These are phyloP conservation scores for Mercenaria mercenaria DNA, from an alignment of 1,140 invertebrate species.

Conservation along the genomic window DNA sequence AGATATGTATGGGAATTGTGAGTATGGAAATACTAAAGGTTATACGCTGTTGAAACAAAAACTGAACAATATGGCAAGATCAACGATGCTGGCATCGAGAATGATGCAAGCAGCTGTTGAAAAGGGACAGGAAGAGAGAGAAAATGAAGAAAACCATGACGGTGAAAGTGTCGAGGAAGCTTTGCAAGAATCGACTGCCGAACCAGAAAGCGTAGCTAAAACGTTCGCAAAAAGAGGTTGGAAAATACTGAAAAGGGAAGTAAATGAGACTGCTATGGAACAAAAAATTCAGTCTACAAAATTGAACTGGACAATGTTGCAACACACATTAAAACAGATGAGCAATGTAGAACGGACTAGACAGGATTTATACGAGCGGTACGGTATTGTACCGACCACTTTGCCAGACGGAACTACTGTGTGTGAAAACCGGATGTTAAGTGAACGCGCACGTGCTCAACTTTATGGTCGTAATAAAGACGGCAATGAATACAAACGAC, in stretches of 20 bases:
- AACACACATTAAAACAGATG: conserved; percentile 69
- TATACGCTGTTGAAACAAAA: conserved; percentile 52
- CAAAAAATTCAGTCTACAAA: conserved; percentile 65
- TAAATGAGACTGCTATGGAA: conserved; percentile 66
- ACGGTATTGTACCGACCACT: conserved; percentile 73
- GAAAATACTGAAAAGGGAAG: conserved; percentile 68
- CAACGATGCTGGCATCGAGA: conserved; percentile 57
- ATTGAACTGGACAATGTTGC: conserved; percentile 72
- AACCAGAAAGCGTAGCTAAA: conserved; percentile 49
- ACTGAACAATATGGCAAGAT: conserved; percentile 57
- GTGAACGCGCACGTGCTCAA: conserved; percentile 69
- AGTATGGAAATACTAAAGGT: conserved; percentile 68
- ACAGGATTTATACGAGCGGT: conserved; percentile 75
- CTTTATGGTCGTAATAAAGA: conserved; percentile 39
- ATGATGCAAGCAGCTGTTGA: conserved; percentile 42
- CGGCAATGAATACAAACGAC: conserved; percentile 43
- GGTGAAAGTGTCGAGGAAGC: neutral
- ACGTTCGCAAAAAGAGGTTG: conserved; percentile 73
- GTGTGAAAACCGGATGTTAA: conserved; percentile 76
- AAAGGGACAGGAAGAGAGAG: conserved; percentile 23
- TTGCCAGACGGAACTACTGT: conserved; percentile 67
- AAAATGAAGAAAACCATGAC: conserved; percentile 28
- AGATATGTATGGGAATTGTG: conserved; percentile 73
- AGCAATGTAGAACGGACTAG: conserved; percentile 68
- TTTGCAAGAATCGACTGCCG: neutral